A percentile compares a stretch with the other conserved stretches of the same genome.
phyloP scores from a whole-genome alignment of 2,113 vertebrate species.

The Pholis gunnellus region DNA sequence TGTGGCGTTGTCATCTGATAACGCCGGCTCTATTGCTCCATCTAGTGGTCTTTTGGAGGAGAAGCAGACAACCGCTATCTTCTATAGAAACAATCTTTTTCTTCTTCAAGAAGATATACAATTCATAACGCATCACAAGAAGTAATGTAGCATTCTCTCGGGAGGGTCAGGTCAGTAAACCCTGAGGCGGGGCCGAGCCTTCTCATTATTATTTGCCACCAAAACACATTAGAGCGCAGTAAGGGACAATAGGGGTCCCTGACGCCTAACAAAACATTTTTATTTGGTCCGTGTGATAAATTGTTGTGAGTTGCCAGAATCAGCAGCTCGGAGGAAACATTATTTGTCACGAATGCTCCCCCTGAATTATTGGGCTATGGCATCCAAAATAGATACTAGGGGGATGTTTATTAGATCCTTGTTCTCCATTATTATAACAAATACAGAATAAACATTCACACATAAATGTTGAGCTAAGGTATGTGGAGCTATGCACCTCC shows the following conservation, averaged over 20 bases:
- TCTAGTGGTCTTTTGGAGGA: conserved; percentile 63
- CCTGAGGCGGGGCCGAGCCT: conserved; percentile 17
- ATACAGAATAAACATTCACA: conserved; percentile 5
- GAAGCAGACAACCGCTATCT: background rate
- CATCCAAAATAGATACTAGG: conserved; percentile 20
- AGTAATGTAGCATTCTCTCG: conserved; percentile 5
- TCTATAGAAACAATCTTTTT: background rate
- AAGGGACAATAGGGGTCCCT: background rate
- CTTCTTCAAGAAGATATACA: conserved; percentile 11
- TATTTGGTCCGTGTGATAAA: conserved; percentile 43
- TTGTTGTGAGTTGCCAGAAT: conserved; percentile 24
- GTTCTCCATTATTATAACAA: conserved; percentile 1
- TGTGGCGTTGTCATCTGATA: background rate
- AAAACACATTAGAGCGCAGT: conserved; percentile 35
- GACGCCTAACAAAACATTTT: conserved; percentile 22
- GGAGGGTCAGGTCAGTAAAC: conserved; percentile 24
- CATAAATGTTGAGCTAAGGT: conserved; percentile 1
- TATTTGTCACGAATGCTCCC: conserved; percentile 8
- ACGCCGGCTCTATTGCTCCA: conserved; percentile 53
- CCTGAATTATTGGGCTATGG: conserved; percentile 2
- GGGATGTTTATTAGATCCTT: conserved; percentile 5
- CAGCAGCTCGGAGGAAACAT: conserved; percentile 15
- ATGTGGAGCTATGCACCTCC: conserved; percentile 4
- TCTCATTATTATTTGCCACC: conserved; percentile 52
- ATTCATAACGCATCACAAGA: conserved; percentile 16